Base-by-base conservation (phyloP, 2,113 vertebrate genomes). In the Limanda limanda region DNA sequence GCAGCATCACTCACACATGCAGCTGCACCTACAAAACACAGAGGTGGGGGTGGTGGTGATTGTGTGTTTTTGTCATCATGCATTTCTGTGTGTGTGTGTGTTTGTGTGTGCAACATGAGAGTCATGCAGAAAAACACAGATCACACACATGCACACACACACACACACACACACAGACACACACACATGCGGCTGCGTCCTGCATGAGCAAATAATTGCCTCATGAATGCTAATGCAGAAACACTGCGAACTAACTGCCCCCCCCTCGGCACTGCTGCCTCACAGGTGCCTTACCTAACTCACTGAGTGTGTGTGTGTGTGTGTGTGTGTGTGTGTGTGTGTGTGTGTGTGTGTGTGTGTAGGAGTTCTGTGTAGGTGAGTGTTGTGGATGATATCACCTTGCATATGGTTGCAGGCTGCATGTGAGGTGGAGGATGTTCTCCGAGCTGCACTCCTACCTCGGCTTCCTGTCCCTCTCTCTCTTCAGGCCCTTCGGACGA, bases 141-240 rank as follows among this genome's bases (percentile, higher is more conserved):
- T 23, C 47, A 25, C 64, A 55, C 57, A 42, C 40, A 62, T 5
- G 4, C 59, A 37, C 58, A 60, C 58, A 60, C 27, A 5, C 27
- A 31, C 27, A 31, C 4, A 31, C 4, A 31, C 27, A 25, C 25
- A 25, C 25, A 25, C 25, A n/a, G n/a, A 25, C 25, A 42, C 40
- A 62, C 59, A 37, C 58, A 37, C 58, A 60, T 37, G 35, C 71
- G n/a, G 9, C 10, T 37, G 14, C 23, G 20, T 71, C 56, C 79
- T 83, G 51, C 37, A 24, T 74, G 80, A 85, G 79, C 70, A 12
- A 11, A 66, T 47, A 78, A 70, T 58, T 79, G 84, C 85, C 83
- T 84, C 60, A 66, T 90, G 89, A 88, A 93, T 91, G 77, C 84
- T 91, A 90, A 91, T 83, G 80, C 81, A 85, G 79, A 69, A 72